Evolutionary conservation across 2,888 invertebrate species (phyloP).

Genomic region (Nemoura dubitans): DNA sequence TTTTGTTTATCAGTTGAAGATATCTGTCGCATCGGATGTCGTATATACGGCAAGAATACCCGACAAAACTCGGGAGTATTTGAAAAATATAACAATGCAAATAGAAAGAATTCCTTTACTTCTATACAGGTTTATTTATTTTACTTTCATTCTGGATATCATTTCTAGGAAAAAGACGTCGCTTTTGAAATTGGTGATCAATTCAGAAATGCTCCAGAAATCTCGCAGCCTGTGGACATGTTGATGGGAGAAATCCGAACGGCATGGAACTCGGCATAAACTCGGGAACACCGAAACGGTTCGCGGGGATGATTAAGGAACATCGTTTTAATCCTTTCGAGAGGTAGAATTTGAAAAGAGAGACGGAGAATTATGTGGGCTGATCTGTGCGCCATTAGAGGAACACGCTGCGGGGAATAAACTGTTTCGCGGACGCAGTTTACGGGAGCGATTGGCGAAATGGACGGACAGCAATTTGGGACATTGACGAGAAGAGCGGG

Average conservation of each 20-base stretch:
- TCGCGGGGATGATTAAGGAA: not conserved
- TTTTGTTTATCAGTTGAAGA: no score
- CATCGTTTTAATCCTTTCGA: not conserved
- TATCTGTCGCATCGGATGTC: no score
- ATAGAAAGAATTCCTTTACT: no score
- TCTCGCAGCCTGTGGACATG: not conserved
- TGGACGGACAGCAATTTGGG: constrained; percentile 12
- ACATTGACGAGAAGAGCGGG: not conserved
- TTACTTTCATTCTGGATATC: not conserved
- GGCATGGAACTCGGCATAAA: not conserved
- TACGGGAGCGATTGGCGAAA: not conserved
- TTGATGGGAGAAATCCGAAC: not conserved
- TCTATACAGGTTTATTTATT: not conserved
- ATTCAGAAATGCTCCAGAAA: not conserved
- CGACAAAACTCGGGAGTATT: no score
- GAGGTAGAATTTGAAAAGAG: not conserved
- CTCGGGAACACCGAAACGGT: not conserved
- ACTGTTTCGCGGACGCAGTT: not conserved
- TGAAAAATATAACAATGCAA: no score
- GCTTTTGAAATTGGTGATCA: not conserved
- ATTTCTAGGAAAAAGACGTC: not conserved
- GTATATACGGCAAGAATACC: no score
- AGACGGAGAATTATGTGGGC: not conserved
- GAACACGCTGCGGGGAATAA: not conserved
- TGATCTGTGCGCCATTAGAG: not conserved